These are phyloP conservation scores for Odontamblyopus lacepedii DNA, from an alignment of 2,797 vertebrate species.

Conservation along the genomic window DNA sequence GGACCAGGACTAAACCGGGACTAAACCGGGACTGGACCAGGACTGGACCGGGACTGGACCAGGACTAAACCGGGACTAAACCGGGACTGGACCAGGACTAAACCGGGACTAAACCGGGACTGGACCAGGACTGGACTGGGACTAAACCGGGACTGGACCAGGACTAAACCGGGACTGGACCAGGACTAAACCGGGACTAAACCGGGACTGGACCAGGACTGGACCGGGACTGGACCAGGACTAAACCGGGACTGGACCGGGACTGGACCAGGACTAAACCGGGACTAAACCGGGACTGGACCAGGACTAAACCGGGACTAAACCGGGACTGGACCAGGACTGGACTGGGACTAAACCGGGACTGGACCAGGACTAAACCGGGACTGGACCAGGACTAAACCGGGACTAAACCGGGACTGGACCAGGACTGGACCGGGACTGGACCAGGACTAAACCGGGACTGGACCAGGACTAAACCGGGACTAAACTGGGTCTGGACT, in stretches of 20 bases:
- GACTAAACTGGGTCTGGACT: not conserved
- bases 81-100: no score
- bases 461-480: no score
- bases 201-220: no score
- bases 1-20: no score
- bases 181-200: no score
- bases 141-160: not conserved
- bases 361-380: not conserved
- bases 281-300: no score
- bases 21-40: no score
- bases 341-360: not conserved
- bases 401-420: not conserved
- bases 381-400: not conserved
- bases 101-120: not conserved
- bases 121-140: not conserved
- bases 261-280: not conserved
- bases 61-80: not conserved
- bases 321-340: not conserved
- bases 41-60: not conserved
- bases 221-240: not conserved
- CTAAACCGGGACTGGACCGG: not conserved
- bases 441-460: not conserved
- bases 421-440: not conserved
- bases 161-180: no score
- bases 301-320: not conserved